Evolutionary conservation across 2,888 invertebrate species (phyloP).

Genomic region (Lacanobia wlatinum): DNA sequence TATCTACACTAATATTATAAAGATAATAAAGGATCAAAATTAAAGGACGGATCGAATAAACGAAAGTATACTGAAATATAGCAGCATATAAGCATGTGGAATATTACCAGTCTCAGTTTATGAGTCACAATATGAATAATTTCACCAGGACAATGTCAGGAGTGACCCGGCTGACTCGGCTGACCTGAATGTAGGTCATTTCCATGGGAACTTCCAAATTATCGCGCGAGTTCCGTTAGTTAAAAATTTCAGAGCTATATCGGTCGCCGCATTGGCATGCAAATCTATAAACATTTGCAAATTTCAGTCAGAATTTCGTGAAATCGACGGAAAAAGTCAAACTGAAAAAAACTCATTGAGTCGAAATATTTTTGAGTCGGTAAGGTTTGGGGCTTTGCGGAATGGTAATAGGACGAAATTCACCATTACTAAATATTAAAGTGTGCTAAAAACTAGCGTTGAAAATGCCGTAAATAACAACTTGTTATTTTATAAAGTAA

Average conservation of each 20-base stretch:
- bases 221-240: constrained; percentile 26
- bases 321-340: neutral
- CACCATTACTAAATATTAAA: no score
- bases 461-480: no score
- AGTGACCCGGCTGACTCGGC: constrained; percentile 26
- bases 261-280: constrained; percentile 9
- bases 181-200: constrained; percentile 36
- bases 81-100: neutral
- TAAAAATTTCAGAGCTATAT: constrained; percentile 27
- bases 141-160: constrained; percentile 40
- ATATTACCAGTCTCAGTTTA: constrained; percentile 9
- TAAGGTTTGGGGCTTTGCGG: neutral
- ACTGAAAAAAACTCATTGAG: neutral
- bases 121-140: constrained; percentile 47
- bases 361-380: neutral
- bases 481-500: no score
- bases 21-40: neutral
- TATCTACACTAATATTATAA: no score
- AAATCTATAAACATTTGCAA: constrained; percentile 19
- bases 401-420: no score
- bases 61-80: neutral
- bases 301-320: neutral
- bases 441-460: no score
- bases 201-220: constrained; percentile 37
- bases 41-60: neutral